Evolutionary conservation across 2,113 vertebrate genomes (phyloP), one percentile per base, ranked within the genome.

Genomic region (Ceyx margarethae): DNA sequence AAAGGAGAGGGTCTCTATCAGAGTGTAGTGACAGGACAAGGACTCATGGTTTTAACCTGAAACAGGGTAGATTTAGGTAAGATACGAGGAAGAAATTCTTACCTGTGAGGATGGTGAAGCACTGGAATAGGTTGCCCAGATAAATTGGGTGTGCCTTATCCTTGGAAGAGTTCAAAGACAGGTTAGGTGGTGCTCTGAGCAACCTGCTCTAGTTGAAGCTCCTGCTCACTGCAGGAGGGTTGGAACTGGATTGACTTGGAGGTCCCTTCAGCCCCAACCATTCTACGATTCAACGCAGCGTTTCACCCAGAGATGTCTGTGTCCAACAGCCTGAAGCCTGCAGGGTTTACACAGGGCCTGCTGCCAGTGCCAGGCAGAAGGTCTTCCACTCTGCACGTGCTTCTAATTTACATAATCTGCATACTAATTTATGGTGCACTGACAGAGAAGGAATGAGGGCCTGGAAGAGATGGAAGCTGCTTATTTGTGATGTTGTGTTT

Each of bases 341-440:
- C 23, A 3, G 51, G 11, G 50, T 54, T 90, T 67, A 14, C 2
- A 1, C 23, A 16, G 71, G 42, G 12, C 35, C 23, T n/a, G 20
- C 48, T 51, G 58, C 66, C 81, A 26, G 14, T 15, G 71, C 74
- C 67, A 73, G 37, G 54, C 40, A 62, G 50, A 87, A 54, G 2
- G 15, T 5, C 64, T 80, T 80, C 64, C 42, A 42, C 60, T 73
- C 48, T 54, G 76, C 78, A 89, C 0, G 1, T 85, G 90, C 64
- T 95, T 92, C 85, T 91, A 13, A 51, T 92, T 91, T 82, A 60
- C 56, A 62, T 82, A 46, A 92, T 95, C 65, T 74, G 60, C 71
- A 56, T 56, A 10, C 12, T 60, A 69, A 95, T 85, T 68, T 80
- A 50, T 6, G 15, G 33, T 1, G 2, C 21, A 48, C 13, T 31